Evolutionary conservation across 30 jellyfish, hydroid and myxozoan genomes (phyloP).

Genomic region (Morbakka virulenta): DNA sequence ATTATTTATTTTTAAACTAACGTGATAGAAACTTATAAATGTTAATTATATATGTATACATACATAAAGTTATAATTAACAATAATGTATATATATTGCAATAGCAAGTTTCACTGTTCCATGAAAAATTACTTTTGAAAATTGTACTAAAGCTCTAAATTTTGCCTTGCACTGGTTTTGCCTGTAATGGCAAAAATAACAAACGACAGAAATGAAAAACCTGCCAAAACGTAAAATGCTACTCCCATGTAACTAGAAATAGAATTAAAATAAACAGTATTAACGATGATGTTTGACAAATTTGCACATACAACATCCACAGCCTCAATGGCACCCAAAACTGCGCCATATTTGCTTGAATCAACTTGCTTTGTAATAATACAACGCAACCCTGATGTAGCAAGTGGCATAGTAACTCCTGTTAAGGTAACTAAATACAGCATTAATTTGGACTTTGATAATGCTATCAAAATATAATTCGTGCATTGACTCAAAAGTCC

Average conservation of each 20-base stretch:
- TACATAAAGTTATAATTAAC: no score
- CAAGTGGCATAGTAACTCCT: constrained; percentile 73
- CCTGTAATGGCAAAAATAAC: constrained; percentile 18
- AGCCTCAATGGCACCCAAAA: constrained; percentile 68
- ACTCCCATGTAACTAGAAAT: constrained; percentile 55
- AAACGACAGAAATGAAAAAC: constrained; percentile 37
- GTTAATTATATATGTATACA: no score
- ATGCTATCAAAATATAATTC: constrained; percentile 55
- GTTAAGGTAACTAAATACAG: constrained; percentile 59
- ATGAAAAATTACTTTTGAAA: no score
- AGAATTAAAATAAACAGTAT: constrained; percentile 57
- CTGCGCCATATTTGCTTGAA: constrained; percentile 70
- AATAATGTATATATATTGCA: no score
- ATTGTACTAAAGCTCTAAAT: no score
- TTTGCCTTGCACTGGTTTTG: no score
- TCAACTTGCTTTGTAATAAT: constrained; percentile 69
- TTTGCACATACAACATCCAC: constrained; percentile 77
- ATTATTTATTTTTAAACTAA: no score
- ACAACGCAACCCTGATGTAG: constrained; percentile 65
- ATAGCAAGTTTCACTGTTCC: no score
- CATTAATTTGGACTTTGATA: constrained; percentile 47
- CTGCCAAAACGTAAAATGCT: constrained; percentile 51
- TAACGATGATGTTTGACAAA: constrained; percentile 48
- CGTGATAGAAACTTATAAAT: no score
- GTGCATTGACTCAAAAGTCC: constrained; percentile 73